These are phyloP conservation scores for Actinia equina DNA, from an alignment of 64 coral and sea anemone genomes.

Conservation along the genomic window DNA sequence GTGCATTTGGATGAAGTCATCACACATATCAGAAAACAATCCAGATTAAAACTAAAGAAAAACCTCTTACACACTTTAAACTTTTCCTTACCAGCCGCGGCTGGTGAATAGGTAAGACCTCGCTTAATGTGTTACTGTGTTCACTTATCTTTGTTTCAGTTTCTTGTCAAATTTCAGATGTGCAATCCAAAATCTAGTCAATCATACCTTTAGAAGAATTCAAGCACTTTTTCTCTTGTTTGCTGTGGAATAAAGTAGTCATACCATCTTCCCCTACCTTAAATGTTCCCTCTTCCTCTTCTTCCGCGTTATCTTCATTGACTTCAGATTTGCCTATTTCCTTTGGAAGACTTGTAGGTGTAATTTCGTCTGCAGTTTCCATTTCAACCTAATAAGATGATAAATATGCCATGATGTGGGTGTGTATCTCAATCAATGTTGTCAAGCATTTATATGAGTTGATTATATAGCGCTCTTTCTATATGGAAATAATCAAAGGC, in stretches of 20 bases:
- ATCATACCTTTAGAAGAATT: background rate
- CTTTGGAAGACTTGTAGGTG: background rate
- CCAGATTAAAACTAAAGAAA: no score
- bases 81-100: no score
- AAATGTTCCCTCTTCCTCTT: background rate
- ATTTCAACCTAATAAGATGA: conserved; percentile 86
- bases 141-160: no score
- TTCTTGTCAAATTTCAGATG: no score
- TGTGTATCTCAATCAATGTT: no score
- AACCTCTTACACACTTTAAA: no score
- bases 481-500: no score
- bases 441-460: no score
- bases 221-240: background rate
- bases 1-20: no score
- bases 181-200: background rate
- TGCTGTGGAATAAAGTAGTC: background rate
- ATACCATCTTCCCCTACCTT: background rate
- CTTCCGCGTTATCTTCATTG: background rate
- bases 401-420: background rate
- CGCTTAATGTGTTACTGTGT: background rate
- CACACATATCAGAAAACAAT: no score
- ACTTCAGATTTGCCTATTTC: background rate
- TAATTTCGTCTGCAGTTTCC: conserved; percentile 83
- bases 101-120: no score
- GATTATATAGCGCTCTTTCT: no score